Conservation (phyloP, 2,888 invertebrate genomes). For the Ectobius pallidus region DNA sequence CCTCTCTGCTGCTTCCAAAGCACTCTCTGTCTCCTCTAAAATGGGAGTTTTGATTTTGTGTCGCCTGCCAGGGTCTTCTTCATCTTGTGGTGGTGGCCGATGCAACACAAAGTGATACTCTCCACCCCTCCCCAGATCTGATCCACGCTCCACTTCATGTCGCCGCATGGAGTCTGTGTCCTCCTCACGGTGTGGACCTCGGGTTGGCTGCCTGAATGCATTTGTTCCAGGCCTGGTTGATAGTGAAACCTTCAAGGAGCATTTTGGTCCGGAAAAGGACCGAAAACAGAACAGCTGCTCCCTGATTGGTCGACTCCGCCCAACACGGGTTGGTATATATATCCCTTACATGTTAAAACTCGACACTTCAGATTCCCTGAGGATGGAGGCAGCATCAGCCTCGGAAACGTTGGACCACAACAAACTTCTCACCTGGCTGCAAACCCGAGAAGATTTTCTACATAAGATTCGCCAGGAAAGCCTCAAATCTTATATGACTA, state of each 20-base stretch:
- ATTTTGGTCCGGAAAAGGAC: too few species aligned
- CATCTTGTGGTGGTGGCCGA: not conserved
- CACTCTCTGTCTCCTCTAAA: conserved; percentile 49
- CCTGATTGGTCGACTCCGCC: too few species aligned
- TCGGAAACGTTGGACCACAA: too few species aligned
- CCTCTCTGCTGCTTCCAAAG: conserved; percentile 41
- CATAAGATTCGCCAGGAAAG: conserved; percentile 50
- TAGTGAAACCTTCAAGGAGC: too few species aligned
- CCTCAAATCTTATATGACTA: too few species aligned
- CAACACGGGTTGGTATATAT: too few species aligned
- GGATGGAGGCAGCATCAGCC: too few species aligned
- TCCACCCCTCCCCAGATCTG: conserved; percentile 63
- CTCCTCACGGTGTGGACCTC: not conserved
- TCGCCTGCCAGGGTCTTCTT: conserved; percentile 25
- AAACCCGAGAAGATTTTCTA: conserved; percentile 42
- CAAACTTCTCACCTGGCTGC: too few species aligned
- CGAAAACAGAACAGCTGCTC: too few species aligned
- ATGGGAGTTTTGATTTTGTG: conserved; percentile 50
- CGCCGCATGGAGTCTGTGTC: conserved; percentile 76
- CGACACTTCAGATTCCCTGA: too few species aligned
- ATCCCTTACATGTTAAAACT: too few species aligned
- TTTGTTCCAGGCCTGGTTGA: too few species aligned
- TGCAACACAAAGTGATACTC: conserved; percentile 50
- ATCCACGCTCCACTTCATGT: conserved; percentile 79
- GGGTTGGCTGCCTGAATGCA: conserved; percentile 26